Conservation (phyloP, 2,113 vertebrate species). For the Odobenus rosmarus region DNA sequence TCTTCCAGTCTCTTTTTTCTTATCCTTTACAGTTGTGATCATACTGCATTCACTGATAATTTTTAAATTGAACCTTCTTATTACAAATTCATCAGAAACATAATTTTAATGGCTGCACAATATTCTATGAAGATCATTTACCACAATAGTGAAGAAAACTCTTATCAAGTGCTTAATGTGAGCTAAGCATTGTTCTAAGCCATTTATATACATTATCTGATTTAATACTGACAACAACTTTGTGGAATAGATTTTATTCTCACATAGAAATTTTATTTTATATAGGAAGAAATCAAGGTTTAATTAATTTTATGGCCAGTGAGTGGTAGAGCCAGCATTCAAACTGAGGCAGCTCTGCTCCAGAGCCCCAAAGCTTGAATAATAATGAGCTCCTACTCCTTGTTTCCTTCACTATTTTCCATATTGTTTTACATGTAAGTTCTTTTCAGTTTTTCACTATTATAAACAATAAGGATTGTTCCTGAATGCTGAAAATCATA, state of each 20-base stretch:
- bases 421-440: neutral
- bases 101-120: neutral
- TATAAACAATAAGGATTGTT: neutral
- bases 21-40: neutral
- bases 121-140: neutral
- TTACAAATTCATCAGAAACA: neutral
- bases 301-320: neutral
- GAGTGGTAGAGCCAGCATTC: neutral
- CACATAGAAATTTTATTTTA: neutral
- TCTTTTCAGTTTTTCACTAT: neutral
- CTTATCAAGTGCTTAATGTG: neutral
- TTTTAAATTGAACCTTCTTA: neutral
- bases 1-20: neutral
- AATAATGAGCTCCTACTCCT: neutral
- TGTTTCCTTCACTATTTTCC: neutral
- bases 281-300: neutral
- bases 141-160: neutral
- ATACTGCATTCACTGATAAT: neutral
- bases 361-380: neutral
- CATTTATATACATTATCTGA: neutral
- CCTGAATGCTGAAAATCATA: neutral
- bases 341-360: neutral
- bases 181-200: neutral
- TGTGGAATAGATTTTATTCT: neutral
- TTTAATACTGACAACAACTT: neutral